Conservation (phyloP, 2,113 vertebrate genomes). For the Oncorhynchus keta region DNA sequence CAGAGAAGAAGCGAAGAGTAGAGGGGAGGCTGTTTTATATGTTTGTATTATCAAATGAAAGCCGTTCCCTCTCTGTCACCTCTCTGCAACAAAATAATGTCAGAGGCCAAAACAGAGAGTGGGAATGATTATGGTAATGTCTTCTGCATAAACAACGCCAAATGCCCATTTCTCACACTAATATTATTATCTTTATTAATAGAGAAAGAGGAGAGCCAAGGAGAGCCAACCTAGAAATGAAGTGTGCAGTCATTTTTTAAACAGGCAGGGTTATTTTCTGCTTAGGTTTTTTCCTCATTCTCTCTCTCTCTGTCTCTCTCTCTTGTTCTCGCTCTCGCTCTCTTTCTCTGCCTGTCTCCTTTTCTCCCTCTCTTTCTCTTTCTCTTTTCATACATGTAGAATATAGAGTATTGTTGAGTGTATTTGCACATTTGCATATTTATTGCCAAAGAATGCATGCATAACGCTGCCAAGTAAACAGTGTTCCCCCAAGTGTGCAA, state of each 20-base stretch:
- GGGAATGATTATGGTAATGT: constrained; percentile 48
- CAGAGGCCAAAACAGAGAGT: background rate
- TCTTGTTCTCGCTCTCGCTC: background rate
- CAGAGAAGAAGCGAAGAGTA: constrained; percentile 10
- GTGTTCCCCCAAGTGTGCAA: constrained; percentile 43
- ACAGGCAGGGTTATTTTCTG: constrained; percentile 24
- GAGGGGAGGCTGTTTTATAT: no score
- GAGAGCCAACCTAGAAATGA: constrained; percentile 10
- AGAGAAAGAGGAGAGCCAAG: no score
- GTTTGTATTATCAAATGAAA: constrained; percentile 35
- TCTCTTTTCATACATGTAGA: background rate
- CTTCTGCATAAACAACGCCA: constrained; percentile 42
- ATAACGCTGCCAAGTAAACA: constrained; percentile 26
- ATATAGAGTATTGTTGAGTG: constrained; percentile 3
- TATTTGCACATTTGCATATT: constrained; percentile 52
- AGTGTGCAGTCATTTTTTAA: constrained; percentile 16
- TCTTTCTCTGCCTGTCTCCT: background rate
- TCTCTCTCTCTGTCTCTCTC: no score
- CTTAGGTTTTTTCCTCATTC: background rate
- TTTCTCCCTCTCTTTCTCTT: no score
- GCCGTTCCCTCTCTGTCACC: constrained; percentile 34
- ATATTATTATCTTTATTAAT: constrained; percentile 48
- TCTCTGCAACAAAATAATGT: constrained; percentile 19
- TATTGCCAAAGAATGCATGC: constrained; percentile 33
- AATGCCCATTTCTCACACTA: constrained; percentile 42